A percentile compares a stretch with the other conserved stretches of the same genome.
Evolutionary conservation across 2,888 invertebrate genomes (phyloP).

Genomic region (Polylopha cassiicola): DNA sequence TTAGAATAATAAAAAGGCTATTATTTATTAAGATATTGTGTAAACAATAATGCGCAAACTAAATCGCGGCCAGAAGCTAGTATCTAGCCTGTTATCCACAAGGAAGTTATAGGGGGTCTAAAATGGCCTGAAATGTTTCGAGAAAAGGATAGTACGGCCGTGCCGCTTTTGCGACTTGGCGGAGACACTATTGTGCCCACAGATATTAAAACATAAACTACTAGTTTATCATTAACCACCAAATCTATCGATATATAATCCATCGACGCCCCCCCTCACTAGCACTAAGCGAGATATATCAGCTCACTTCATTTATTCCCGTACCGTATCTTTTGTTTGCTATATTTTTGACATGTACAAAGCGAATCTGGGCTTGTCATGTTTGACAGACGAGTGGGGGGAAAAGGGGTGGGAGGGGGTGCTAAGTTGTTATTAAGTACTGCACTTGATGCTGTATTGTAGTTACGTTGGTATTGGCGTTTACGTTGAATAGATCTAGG

Average conservation of each 20-base stretch:
- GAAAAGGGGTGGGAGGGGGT: conserved; percentile 37
- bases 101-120: too few relatives aligned
- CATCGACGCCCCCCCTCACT: conserved; percentile 42
- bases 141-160: too few relatives aligned
- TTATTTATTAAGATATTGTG: too few relatives aligned
- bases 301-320: conserved; percentile 76
- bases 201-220: too few relatives aligned
- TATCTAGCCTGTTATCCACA: too few relatives aligned
- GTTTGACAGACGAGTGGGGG: conserved; percentile 64
- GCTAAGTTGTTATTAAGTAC: conserved; percentile 73
- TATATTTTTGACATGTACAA: conserved; percentile 78
- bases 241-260: conserved; percentile 23
- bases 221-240: too few relatives aligned
- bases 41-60: too few relatives aligned
- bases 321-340: conserved; percentile 74
- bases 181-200: too few relatives aligned
- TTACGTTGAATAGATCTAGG: conserved; percentile 26
- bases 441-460: conserved; percentile 57
- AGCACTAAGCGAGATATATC: conserved; percentile 61
- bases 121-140: too few relatives aligned
- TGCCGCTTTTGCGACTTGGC: too few relatives aligned
- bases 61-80: too few relatives aligned
- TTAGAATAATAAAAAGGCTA: too few relatives aligned
- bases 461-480: conserved; percentile 30
- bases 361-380: conserved; percentile 75